These are phyloP conservation scores for Mormoops blainvillei DNA, from an alignment of 2,113 vertebrate genomes.

Conservation along the genomic window DNA sequence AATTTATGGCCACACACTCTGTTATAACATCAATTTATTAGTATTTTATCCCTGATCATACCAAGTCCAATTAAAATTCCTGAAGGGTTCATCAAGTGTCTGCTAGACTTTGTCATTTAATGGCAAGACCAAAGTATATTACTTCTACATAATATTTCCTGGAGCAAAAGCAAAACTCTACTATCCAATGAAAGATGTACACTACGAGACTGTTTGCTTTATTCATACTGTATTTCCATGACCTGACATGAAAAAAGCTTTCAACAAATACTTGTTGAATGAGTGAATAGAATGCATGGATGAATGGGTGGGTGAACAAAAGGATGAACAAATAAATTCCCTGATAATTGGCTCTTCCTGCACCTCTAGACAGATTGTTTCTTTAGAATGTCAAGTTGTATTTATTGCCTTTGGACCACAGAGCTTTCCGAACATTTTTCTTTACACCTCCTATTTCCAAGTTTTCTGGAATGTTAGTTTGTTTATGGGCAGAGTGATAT, in stretches of 20 bases:
- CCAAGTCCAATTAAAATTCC: slow-evolving; percentile 9
- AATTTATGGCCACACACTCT: slow-evolving; percentile 23
- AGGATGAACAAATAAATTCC: not conserved
- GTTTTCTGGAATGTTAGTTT: not conserved
- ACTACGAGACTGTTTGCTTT: not conserved
- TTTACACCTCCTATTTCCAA: not conserved
- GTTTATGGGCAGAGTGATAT: not conserved
- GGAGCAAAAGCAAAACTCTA: not conserved
- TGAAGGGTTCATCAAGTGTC: not conserved
- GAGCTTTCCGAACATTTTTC: not conserved
- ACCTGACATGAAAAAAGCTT: not conserved
- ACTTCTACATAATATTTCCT: not conserved
- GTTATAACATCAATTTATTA: slow-evolving; percentile 3
- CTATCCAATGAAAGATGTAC: not conserved
- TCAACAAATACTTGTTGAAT: not conserved
- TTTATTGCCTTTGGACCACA: not conserved
- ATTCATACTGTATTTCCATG: not conserved
- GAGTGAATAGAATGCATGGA: not conserved
- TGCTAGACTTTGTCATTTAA: not conserved
- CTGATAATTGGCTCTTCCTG: not conserved
- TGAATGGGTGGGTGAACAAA: not conserved
- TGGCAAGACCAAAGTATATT: not conserved
- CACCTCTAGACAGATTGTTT: not conserved
- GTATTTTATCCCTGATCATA: not conserved
- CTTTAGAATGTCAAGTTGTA: not conserved